These are phyloP conservation scores for Chionomys nivalis DNA, from an alignment of 2,113 vertebrate genomes.

Conservation along the genomic window DNA sequence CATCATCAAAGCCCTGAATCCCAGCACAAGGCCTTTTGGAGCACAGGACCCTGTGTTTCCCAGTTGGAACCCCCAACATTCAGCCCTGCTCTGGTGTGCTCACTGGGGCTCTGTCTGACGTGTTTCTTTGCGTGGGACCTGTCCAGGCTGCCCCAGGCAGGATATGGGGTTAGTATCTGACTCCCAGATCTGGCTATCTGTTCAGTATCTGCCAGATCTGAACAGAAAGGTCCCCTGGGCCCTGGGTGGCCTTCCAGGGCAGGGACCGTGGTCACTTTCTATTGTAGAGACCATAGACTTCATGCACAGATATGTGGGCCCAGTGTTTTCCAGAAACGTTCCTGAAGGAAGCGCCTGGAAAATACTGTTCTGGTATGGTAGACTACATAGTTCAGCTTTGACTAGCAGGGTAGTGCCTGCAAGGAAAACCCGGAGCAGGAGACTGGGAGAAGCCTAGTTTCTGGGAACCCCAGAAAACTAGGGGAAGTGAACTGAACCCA, in stretches of 20 bases:
- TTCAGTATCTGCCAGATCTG: neutral
- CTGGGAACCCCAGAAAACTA: neutral
- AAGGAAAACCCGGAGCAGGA: neutral
- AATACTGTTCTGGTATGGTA: conserved; percentile 21
- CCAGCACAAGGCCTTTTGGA: neutral
- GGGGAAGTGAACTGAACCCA: neutral
- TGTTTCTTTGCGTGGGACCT: neutral
- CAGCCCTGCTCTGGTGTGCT: neutral
- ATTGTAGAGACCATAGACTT: neutral
- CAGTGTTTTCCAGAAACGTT: neutral
- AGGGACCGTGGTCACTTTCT: neutral
- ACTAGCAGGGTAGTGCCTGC: neutral
- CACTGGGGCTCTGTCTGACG: neutral
- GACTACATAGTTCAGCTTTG: fast-evolving
- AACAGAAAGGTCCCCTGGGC: neutral
- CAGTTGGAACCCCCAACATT: neutral
- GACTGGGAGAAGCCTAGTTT: neutral
- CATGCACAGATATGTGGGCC: neutral
- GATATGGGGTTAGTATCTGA: neutral
- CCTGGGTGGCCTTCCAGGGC: neutral
- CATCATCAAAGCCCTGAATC: neutral
- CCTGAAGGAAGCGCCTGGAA: neutral
- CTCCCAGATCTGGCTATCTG: neutral
- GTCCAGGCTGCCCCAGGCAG: neutral
- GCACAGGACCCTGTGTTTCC: neutral